These are phyloP conservation scores for Eunapius fragilis DNA, from an alignment of 37 sponge, comb jelly and placozoan genomes.

Conservation along the genomic window DNA sequence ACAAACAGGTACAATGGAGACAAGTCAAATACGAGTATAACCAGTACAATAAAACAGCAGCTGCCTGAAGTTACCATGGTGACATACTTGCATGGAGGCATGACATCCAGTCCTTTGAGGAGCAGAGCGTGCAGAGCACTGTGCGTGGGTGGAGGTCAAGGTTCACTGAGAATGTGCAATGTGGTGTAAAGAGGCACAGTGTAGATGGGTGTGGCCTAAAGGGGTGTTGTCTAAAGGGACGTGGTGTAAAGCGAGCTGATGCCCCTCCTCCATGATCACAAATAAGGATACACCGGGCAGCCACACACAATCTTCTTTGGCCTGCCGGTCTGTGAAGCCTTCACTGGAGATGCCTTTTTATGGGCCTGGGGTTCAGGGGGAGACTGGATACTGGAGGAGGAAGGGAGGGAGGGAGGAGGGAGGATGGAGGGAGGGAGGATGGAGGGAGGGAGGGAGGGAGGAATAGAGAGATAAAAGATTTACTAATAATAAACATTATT, in stretches of 20 bases:
- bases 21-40: no score
- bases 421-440: no score
- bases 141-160: not conserved
- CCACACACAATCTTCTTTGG: constrained; percentile 10
- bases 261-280: not conserved
- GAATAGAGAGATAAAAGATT: no score
- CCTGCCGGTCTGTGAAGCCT: not conserved
- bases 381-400: constrained; percentile 7
- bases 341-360: not conserved
- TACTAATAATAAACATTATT: no score
- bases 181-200: no score
- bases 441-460: no score
- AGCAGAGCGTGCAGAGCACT: constrained; percentile 64
- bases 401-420: no score
- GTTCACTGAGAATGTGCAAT: not conserved
- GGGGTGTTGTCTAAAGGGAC: no score
- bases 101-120: constrained; percentile 14
- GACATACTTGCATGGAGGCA: constrained; percentile 59
- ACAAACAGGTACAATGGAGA: no score
- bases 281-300: constrained; percentile 67
- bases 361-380: constrained; percentile 1
- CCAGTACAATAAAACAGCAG: not conserved
- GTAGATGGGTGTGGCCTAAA: not conserved
- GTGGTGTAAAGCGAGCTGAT: no score
- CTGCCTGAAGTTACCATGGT: not conserved